Evolutionary conservation across 2,797 vertebrate species (phyloP).

Genomic region (Atherinosoma microstoma): DNA sequence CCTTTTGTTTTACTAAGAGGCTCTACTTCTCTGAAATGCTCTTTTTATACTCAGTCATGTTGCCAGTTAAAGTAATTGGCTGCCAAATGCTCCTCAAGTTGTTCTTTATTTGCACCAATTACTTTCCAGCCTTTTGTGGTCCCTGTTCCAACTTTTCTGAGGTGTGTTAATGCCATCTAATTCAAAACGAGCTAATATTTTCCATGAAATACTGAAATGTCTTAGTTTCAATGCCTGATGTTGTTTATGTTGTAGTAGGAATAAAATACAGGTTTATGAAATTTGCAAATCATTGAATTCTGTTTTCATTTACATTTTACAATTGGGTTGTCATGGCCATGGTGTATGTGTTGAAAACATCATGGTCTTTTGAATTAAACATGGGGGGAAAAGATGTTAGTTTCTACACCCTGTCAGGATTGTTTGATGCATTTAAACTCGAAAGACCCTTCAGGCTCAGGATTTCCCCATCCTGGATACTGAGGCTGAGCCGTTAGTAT

Average conservation of each 20-base stretch:
- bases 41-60: too few relatives aligned
- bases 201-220: too few relatives aligned
- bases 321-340: neutral
- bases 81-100: too few relatives aligned
- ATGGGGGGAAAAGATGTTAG: neutral
- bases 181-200: too few relatives aligned
- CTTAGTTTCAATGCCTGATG: too few relatives aligned
- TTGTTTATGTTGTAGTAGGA: too few relatives aligned
- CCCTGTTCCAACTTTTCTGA: neutral
- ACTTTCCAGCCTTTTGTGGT: neutral
- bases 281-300: too few relatives aligned
- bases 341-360: neutral
- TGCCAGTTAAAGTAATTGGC: too few relatives aligned
- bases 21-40: too few relatives aligned
- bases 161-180: too few relatives aligned
- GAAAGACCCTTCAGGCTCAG: neutral
- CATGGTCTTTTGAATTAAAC: neutral
- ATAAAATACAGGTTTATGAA: too few relatives aligned
- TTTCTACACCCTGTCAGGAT: neutral
- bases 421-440: neutral
- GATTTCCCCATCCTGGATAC: constrained; percentile 4
- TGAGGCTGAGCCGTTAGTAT: constrained; percentile 48
- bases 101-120: neutral
- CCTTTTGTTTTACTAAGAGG: too few relatives aligned
- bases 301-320: neutral